phyloP scores from a whole-genome alignment of 2,113 vertebrate genomes.

The Coptodon rendalli region DNA sequence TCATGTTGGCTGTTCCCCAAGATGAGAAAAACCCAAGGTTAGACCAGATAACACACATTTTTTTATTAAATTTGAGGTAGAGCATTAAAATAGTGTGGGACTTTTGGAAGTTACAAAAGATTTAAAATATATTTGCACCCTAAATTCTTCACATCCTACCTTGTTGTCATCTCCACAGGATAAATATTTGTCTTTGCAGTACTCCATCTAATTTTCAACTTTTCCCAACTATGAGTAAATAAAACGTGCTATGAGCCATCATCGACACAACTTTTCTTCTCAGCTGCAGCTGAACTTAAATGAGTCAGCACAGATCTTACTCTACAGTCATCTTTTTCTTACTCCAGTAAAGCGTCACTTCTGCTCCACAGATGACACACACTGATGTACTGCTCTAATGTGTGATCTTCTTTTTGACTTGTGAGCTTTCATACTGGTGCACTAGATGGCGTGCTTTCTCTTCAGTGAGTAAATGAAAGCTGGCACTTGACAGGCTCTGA shows the following conservation, averaged over 20 bases:
- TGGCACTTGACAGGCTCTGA: conserved; percentile 22
- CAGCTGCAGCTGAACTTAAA: not conserved
- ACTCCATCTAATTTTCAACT: not conserved
- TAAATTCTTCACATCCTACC: not conserved
- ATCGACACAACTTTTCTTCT: not conserved
- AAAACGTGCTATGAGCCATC: not conserved
- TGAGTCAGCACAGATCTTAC: not conserved
- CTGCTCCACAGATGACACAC: not conserved
- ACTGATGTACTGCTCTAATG: not conserved
- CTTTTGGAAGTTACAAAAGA: not conserved
- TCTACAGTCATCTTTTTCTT: not conserved
- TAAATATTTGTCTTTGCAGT: not conserved
- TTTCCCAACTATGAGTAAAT: not conserved
- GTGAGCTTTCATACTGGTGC: not conserved
- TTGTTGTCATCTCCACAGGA: not conserved
- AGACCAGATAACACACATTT: not conserved
- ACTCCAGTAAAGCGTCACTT: not conserved
- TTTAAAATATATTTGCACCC: not conserved
- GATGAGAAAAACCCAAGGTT: not conserved
- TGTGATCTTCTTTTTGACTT: not conserved
- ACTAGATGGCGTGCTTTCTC: conserved; percentile 58
- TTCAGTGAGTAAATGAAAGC: not conserved
- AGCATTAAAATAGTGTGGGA: not conserved
- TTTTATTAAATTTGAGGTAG: not conserved
- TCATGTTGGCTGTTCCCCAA: not conserved